phyloP scores from a whole-genome alignment of 2,888 invertebrate species.

The Agapetus fuscipes region DNA sequence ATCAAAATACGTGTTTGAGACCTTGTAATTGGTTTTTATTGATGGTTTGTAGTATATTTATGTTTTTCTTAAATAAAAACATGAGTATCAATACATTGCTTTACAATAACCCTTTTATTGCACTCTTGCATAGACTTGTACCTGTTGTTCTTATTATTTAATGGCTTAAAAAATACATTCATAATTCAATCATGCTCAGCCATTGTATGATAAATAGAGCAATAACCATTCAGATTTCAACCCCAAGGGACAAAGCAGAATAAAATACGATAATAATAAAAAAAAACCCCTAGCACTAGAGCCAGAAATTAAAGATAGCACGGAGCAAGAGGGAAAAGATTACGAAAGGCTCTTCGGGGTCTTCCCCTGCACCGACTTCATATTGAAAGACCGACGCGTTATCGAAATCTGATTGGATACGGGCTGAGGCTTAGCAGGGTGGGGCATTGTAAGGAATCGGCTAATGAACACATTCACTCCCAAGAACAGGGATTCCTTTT shows the following conservation, averaged over 20 bases:
- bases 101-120: too few relatives aligned
- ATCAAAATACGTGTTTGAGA: too few relatives aligned
- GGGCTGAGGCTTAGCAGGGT: slow-evolving; percentile 5
- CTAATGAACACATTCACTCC: slow-evolving; percentile 18
- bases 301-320: slow-evolving; percentile 19
- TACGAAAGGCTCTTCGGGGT: slow-evolving; percentile 9
- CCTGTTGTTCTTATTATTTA: too few relatives aligned
- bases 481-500: slow-evolving; percentile 14
- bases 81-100: too few relatives aligned
- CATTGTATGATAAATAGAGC: slow-evolving; percentile 17
- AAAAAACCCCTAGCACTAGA: slow-evolving; percentile 9
- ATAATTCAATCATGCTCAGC: too few relatives aligned
- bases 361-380: slow-evolving; percentile 3
- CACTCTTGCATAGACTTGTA: too few relatives aligned
- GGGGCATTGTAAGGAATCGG: slow-evolving; percentile 2
- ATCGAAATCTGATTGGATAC: slow-evolving; percentile 21
- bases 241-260: slow-evolving; percentile 6
- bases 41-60: too few relatives aligned
- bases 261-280: too few relatives aligned
- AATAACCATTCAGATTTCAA: too few relatives aligned
- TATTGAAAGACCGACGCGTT: slow-evolving; percentile 19
- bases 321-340: slow-evolving; percentile 16
- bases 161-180: too few relatives aligned
- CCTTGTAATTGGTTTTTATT: too few relatives aligned
- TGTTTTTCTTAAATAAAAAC: too few relatives aligned